Base-by-base conservation (phyloP, 2,113 vertebrate species). In the Butorides virescens region DNA sequence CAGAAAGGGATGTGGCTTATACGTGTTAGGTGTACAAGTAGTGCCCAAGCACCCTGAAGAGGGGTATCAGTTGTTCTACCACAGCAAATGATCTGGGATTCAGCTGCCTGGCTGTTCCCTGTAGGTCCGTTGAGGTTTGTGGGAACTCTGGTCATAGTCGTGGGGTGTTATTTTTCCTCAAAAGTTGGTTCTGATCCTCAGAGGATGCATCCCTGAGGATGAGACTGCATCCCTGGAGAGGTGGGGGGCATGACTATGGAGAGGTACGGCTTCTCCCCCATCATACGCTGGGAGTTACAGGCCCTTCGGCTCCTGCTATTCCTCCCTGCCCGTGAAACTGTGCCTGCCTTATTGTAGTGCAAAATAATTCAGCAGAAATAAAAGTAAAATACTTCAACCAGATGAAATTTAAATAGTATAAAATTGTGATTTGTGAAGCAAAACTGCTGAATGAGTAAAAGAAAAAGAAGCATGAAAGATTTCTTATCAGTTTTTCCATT, bases 371-470 rank as follows among this genome's bases (percentile, higher is more conserved):
- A 96, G 91, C 23, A 83, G 73, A 72, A 88, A 59, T 88, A 91
- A 96, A 96, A 95, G 96, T 92, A 86, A 87, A 97, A 81, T 58
- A 76, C 37, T 86, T 95, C 75, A 97, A 89, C 94, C 89, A 96
- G 96, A 89, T 83, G 26, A 86, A 95, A 97, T 97, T 91, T 47
- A 82, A 96, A 96, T 85, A 78, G 65, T 92, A 79, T 65, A 90
- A 95, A 96, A 75, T 90, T 94, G 79, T 96, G 94, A 95, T 94
- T 97, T 97, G 91, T 96, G 93, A 96, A 91, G 53, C 50, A 95
- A 96, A 97, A 97, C 94, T 94, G 91, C 86, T 91, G 95, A 95
- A 95, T 70, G 93, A 91, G 93, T 96, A 95, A 97, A 98, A 97
- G 90, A 87, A 93, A 79, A 96, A 86, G 93, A 87, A 95, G 94